Conservation (phyloP, 1,140 invertebrate genomes). For the Monomorium pharaonis region DNA sequence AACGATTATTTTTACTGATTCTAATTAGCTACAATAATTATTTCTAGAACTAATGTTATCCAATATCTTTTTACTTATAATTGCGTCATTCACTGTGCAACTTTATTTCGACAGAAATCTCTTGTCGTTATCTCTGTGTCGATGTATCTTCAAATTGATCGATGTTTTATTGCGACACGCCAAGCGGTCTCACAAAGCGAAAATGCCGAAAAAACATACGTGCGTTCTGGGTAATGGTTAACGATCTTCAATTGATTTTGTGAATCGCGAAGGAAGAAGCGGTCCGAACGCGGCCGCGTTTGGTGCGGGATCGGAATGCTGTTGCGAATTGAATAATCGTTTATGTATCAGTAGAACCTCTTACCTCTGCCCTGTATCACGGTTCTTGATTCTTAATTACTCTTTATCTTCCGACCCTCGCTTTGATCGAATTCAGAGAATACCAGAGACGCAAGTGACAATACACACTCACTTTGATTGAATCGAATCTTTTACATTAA, state of each 20-base stretch:
- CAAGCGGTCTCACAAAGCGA: neutral
- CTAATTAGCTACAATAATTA: neutral
- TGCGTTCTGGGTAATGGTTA: slow-evolving; percentile 60
- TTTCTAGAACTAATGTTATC: neutral
- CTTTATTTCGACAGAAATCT: neutral
- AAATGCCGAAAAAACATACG: slow-evolving; percentile 42
- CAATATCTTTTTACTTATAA: neutral
- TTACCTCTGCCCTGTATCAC: neutral
- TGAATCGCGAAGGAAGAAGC: slow-evolving; percentile 67
- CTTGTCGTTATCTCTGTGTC: neutral
- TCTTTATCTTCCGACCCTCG: neutral
- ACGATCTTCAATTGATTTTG: slow-evolving; percentile 73
- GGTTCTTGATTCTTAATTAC: neutral
- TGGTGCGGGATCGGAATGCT: slow-evolving; percentile 64
- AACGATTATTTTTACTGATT: neutral
- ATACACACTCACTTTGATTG: neutral
- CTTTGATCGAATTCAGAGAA: neutral
- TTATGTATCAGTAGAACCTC: neutral
- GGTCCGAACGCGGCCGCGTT: slow-evolving; percentile 45
- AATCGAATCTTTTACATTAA: neutral
- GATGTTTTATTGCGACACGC: neutral
- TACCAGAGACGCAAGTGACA: neutral
- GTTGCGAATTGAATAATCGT: slow-evolving; percentile 68
- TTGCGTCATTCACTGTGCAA: neutral
- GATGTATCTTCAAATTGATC: neutral